Conservation (phyloP, 2,797 vertebrate species). For the Intellagama lesueurii region DNA sequence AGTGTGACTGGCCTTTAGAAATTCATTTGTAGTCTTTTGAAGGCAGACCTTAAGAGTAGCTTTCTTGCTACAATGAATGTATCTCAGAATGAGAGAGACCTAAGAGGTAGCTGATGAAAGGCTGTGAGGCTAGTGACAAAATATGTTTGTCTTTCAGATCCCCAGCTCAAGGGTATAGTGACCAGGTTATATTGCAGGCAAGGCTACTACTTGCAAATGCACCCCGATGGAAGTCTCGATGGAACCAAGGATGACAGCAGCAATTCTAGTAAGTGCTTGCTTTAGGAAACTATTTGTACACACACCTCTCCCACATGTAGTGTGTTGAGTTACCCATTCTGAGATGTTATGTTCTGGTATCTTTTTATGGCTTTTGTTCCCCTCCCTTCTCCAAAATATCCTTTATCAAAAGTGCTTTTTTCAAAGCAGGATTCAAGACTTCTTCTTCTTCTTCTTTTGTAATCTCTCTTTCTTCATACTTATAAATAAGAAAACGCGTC, state of each 20-base stretch:
- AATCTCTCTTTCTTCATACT: background rate
- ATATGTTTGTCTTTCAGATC: constrained; percentile 91
- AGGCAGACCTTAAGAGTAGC: constrained; percentile 39
- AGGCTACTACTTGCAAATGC: constrained; percentile 99
- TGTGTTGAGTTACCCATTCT: constrained; percentile 28
- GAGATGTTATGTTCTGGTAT: constrained; percentile 14
- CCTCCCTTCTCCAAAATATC: constrained; percentile 39
- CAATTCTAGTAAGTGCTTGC: constrained; percentile 92
- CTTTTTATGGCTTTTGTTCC: constrained; percentile 43
- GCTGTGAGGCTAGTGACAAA: constrained; percentile 76
- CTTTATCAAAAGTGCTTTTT: constrained; percentile 19
- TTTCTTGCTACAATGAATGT: constrained; percentile 59
- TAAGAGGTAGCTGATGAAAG: constrained; percentile 63
- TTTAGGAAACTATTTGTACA: constrained; percentile 54
- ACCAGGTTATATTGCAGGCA: constrained; percentile 99
- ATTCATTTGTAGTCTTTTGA: constrained; percentile 40
- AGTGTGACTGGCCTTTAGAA: constrained; percentile 29
- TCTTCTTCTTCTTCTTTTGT: background rate
- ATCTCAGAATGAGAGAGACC: constrained; percentile 58
- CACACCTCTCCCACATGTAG: constrained; percentile 18
- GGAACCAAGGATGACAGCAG: constrained; percentile 99
- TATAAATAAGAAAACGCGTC: background rate
- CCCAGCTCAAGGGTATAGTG: constrained; percentile 99
- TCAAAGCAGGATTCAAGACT: background rate
- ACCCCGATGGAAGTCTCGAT: constrained; percentile 99